These are phyloP conservation scores for Mermis nigrescens DNA, from an alignment of 2,888 invertebrate genomes.

Conservation along the genomic window DNA sequence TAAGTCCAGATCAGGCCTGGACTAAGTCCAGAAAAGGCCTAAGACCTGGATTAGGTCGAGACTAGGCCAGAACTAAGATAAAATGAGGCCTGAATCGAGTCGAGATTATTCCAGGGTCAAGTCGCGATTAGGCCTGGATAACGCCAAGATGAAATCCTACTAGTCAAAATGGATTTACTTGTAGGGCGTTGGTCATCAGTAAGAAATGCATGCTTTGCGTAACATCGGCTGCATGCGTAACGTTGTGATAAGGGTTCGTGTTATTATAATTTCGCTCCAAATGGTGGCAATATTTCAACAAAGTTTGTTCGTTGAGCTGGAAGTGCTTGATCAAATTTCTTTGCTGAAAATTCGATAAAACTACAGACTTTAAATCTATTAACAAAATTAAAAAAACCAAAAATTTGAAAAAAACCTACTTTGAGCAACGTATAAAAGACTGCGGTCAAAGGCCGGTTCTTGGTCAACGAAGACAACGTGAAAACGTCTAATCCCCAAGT, in stretches of 20 bases:
- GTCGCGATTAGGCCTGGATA: no score
- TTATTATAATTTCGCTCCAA: slow-evolving; percentile 95
- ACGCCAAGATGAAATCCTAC: no score
- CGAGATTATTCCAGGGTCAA: no score
- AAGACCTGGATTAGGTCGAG: no score
- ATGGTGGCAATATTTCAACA: slow-evolving; percentile 87
- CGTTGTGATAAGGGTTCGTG: slow-evolving; percentile 98
- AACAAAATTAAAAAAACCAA: no score
- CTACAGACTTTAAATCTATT: background rate
- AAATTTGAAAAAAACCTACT: slow-evolving; percentile 41
- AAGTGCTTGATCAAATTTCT: slow-evolving; percentile 64
- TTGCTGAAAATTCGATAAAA: slow-evolving; percentile 14
- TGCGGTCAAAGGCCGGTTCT: slow-evolving; percentile 74
- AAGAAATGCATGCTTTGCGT: slow-evolving; percentile 90
- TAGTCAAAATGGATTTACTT: slow-evolving; percentile 39
- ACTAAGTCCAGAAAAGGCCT: no score
- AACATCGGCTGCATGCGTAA: slow-evolving; percentile 92
- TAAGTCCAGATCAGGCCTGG: no score
- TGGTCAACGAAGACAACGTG: slow-evolving; percentile 74
- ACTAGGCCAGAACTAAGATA: no score
- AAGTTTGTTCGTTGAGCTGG: slow-evolving; percentile 77
- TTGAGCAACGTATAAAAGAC: slow-evolving; percentile 83
- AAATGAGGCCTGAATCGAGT: no score
- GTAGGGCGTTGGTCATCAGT: slow-evolving; percentile 80
- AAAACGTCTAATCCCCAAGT: slow-evolving; percentile 97